Evolutionary conservation across 1,140 invertebrate genomes (phyloP), one percentile per base, ranked within the genome.

Genomic region (Drosophila takahashii): DNA sequence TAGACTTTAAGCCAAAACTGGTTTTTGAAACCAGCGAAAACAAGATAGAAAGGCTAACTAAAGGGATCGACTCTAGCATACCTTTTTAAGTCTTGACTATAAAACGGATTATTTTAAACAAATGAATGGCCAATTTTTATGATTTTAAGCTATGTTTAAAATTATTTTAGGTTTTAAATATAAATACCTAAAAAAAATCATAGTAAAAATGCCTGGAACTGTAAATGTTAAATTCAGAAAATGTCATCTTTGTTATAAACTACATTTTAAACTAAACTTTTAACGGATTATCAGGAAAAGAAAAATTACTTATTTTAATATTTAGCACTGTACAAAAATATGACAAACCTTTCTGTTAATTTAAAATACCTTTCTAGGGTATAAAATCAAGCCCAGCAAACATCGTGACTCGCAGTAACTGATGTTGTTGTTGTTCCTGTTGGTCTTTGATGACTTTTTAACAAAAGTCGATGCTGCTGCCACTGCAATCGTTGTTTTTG

Each of bases 371-470:
- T 50, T 62, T 62, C 26, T 22, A 62, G 62, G 64, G 64, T 66
- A 66, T 32, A 1, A 13, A 32, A 50, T 11, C 27, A 42, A 62
- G 42, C 34, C 57, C 45, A 56, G 56, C 73, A 78, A 86, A 81
- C 65, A 53, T 86, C 81, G 83, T 86, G 81, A 86, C 81, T 86
- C 65, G 52, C 48, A 10, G 69, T 52, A 50, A 52, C 59, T 65
- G 48, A 42, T 32, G 56, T 57, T 64, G 44, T 85, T 74, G 81
- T 57, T 67, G 65, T 78, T 86, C 50, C 65, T 69, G 75, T 76
- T 86, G 78, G 83, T 86, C 83, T 86, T 86, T 86, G 81, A 86
- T 86, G 83, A 69, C 75, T 86, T 87, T 86, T 87, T 81, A 79
- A 79, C 75, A 86, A 86, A 86, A 87, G 76, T 83, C 77, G 66